Conservation (phyloP, 2,888 invertebrate species). For the Fragum sueziense region DNA sequence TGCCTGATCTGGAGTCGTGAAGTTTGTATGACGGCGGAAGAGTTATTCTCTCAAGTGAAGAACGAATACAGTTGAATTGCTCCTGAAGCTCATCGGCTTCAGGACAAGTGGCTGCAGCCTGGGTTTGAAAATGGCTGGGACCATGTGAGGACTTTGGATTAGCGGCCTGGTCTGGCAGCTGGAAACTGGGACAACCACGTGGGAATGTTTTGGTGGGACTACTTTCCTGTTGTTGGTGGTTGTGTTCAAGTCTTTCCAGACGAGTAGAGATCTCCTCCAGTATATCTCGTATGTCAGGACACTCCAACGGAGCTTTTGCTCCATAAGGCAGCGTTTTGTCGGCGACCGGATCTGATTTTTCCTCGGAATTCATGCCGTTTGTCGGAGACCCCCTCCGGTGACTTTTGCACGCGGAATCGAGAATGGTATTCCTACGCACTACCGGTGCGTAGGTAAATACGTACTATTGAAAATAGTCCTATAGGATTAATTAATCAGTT, state of each 20-base stretch:
- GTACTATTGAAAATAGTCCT: neutral
- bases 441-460: neutral
- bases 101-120: conserved; percentile 16
- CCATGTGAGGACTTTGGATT: neutral
- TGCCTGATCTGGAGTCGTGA: conserved; percentile 35
- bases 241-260: neutral
- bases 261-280: neutral
- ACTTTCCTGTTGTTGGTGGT: neutral
- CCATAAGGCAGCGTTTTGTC: neutral
- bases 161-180: neutral
- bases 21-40: conserved; percentile 17
- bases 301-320: neutral
- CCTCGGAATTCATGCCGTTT: neutral
- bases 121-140: neutral
- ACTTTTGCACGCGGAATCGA: neutral
- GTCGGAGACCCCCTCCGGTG: neutral
- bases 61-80: conserved; percentile 15
- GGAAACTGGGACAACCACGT: neutral
- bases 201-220: neutral
- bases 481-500: neutral
- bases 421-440: neutral
- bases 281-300: neutral
- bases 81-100: conserved; percentile 32
- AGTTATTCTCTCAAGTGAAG: neutral
- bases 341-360: neutral